Evolutionary conservation across 2,113 vertebrate species (phyloP).

Genomic region (Dipodomys ordii): DNA sequence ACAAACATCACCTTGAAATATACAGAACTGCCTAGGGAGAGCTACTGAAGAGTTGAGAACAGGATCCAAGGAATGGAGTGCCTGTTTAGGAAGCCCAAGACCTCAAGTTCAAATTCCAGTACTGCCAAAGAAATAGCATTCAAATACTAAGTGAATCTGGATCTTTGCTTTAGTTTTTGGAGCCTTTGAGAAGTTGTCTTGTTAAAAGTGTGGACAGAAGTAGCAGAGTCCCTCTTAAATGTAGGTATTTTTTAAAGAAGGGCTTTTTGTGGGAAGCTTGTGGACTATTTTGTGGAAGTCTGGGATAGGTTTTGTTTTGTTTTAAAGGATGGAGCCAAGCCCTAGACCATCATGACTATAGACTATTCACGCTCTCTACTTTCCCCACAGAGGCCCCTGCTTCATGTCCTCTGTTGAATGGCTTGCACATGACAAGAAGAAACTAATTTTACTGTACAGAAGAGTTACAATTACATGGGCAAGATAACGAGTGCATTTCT

Average conservation of each 20-base stretch:
- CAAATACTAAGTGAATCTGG: background rate
- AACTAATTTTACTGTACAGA: background rate
- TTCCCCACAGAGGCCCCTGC: background rate
- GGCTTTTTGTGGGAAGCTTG: background rate
- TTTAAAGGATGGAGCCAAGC: background rate
- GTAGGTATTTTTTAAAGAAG: background rate
- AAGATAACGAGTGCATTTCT: too few species aligned
- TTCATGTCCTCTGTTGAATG: background rate
- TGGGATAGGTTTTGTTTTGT: background rate
- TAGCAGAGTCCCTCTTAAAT: background rate
- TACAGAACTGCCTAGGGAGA: background rate
- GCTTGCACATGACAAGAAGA: background rate
- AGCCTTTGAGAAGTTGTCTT: background rate
- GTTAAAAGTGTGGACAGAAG: background rate
- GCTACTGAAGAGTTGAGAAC: background rate
- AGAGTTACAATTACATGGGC: too few species aligned
- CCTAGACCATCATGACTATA: background rate
- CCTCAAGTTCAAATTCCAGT: too few species aligned
- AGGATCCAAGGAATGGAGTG: too few species aligned
- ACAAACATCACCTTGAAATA: background rate
- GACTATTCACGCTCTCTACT: background rate
- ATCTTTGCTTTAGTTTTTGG: background rate
- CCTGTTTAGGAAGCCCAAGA: too few species aligned
- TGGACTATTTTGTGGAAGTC: constrained; percentile 3
- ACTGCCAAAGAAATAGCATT: too few species aligned